phyloP scores from a whole-genome alignment of 2,888 invertebrate species.

The Anodontia alba region DNA sequence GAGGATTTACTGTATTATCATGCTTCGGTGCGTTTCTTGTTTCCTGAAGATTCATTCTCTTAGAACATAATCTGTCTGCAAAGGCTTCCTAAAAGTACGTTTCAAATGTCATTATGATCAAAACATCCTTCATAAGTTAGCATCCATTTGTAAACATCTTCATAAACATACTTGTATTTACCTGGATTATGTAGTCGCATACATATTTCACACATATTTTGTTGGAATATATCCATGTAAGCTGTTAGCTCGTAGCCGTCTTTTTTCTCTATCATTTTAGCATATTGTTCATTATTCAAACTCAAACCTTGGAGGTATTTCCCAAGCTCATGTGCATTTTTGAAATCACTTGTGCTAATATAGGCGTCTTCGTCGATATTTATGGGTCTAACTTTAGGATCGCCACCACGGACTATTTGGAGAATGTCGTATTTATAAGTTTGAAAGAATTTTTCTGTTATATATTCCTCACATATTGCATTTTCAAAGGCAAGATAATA shows the following conservation, averaged over 20 bases:
- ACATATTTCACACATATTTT: background rate
- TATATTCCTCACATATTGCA: background rate
- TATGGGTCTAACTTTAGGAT: background rate
- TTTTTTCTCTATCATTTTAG: background rate
- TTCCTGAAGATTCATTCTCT: too few species aligned
- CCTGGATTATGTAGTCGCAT: background rate
- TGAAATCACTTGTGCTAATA: background rate
- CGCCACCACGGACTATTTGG: background rate
- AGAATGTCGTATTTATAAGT: background rate
- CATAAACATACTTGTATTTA: background rate
- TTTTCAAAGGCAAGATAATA: constrained; percentile 3
- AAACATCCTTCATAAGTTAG: background rate
- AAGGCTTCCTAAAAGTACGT: too few species aligned
- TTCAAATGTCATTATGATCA: background rate
- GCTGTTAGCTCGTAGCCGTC: background rate
- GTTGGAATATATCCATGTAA: background rate
- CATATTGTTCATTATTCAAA: background rate
- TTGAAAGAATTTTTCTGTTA: constrained; percentile 2
- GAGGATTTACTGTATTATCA: too few species aligned
- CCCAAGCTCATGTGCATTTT: background rate
- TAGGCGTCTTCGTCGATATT: background rate
- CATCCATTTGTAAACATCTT: background rate
- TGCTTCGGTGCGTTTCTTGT: too few species aligned
- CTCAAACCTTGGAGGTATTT: background rate
- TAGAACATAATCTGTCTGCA: too few species aligned